Base-by-base conservation (phyloP, 2,888 invertebrate species). In the Adela reaumurella region DNA sequence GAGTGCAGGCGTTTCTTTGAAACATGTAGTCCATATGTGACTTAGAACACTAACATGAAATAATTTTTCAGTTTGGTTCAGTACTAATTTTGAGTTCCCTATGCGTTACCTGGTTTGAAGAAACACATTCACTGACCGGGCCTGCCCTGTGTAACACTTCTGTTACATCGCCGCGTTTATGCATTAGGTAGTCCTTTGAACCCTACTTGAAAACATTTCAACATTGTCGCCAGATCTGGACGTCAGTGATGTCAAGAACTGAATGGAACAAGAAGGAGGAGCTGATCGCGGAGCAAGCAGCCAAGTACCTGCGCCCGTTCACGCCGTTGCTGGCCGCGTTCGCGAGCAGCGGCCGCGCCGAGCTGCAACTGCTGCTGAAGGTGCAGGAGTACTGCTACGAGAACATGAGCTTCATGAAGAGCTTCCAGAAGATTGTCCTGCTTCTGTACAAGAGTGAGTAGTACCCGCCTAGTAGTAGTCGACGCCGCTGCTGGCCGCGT, bases 191-290 rank as follows among this genome's bases (percentile, higher is more conserved):
- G n/a, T n/a, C n/a, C n/a, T n/a, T n/a, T n/a, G n/a, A n/a, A n/a
- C n/a, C n/a, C n/a, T n/a, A n/a, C n/a, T n/a, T n/a, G n/a, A n/a
- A n/a, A n/a, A n/a, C n/a, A n/a, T n/a, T n/a, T n/a, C n/a, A n/a
- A n/a, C n/a, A n/a, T n/a, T n/a, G n/a, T n/a, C n/a, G n/a, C n/a
- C 51, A 93, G 93, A 86, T 96, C 62, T 97, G 97, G 97, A 88
- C 87, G 57, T 93, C 94, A 56, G 87, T 97, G 60, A 97, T 97
- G 97, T 88, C 89, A 48, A 89, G 92, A 62, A 92, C 94, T 52
- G 97, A 97, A 76, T 97, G 97, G 97, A 97, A 96, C 77, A 97
- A 97, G 77, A 97, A 97, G 68, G 97, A 97, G 70, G 97, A 97
- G 71, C 74, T 97, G 60, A 87, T 97, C 55, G 94, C 96, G 46